phyloP scores from a whole-genome alignment of 2,797 vertebrate genomes.

The Cygnus olor region DNA sequence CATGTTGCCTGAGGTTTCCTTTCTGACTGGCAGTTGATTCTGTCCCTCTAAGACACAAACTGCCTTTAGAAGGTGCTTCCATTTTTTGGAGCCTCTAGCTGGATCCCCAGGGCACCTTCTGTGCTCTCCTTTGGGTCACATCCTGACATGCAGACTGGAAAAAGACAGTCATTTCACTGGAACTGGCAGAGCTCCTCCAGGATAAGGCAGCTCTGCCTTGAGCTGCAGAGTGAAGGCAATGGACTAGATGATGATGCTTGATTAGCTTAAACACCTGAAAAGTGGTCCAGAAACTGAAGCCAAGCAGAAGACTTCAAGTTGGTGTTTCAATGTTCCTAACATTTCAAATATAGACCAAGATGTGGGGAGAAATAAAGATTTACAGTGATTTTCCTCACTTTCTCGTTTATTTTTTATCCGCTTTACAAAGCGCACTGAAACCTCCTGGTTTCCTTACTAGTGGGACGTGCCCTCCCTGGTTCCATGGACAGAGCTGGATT shows the following conservation, averaged over 20 bases:
- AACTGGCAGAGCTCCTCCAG: neutral
- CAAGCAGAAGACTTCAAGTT: neutral
- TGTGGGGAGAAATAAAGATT: neutral
- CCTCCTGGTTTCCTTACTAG: neutral
- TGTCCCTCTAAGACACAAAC: neutral
- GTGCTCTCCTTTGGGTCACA: neutral
- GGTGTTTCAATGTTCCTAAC: neutral
- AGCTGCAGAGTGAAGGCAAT: neutral
- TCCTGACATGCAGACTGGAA: neutral
- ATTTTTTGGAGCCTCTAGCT: neutral
- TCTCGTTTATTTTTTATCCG: neutral
- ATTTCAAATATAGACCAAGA: neutral
- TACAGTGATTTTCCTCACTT: neutral
- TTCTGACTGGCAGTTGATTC: neutral
- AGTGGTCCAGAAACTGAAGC: neutral
- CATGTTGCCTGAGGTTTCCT: neutral
- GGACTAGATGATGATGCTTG: neutral
- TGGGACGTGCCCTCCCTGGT: neutral
- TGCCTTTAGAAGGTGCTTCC: neutral
- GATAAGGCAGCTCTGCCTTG: neutral
- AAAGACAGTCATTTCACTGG: neutral
- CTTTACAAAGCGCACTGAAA: neutral
- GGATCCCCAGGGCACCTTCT: neutral
- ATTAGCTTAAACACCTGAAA: neutral
- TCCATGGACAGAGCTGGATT: neutral